Percentiles rank a stretch among this genome's conserved stretches.
These are phyloP conservation scores for Ammospiza nelsoni DNA, from an alignment of 2,113 vertebrate genomes.

Conservation along the genomic window DNA sequence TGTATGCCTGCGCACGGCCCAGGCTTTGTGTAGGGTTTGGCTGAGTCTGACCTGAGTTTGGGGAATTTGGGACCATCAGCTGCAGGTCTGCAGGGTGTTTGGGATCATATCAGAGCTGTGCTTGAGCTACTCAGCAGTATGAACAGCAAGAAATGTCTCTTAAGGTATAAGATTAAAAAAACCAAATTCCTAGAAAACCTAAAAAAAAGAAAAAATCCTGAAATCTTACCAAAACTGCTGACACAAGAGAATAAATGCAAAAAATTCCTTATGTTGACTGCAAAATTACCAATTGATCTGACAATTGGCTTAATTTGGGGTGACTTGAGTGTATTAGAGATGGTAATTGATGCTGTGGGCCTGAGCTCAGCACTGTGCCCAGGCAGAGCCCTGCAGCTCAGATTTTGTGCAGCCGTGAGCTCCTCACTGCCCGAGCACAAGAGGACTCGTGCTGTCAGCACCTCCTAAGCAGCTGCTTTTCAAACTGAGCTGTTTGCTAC, in stretches of 20 bases:
- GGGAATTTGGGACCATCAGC: background rate
- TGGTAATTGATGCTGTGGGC: background rate
- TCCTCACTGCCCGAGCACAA: background rate
- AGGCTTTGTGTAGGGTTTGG: background rate
- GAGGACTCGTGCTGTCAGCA: background rate
- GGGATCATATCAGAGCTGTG: background rate
- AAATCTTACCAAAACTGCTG: background rate
- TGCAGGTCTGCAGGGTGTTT: background rate
- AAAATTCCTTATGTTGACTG: background rate
- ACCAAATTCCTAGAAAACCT: too few species aligned
- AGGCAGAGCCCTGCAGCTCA: background rate
- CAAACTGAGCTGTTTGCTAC: background rate
- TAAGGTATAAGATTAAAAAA: background rate
- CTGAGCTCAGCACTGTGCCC: background rate
- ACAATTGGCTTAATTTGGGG: background rate
- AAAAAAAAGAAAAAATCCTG: too few species aligned
- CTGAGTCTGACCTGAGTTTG: background rate
- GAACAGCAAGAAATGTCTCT: background rate
- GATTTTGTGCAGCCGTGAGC: background rate
- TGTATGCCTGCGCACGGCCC: background rate
- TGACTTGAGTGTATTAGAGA: background rate
- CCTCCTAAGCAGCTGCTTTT: background rate
- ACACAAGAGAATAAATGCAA: background rate
- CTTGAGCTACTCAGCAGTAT: background rate
- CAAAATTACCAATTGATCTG: background rate